Conservation (phyloP, 2,888 invertebrate genomes). For the Luperina testacea region DNA sequence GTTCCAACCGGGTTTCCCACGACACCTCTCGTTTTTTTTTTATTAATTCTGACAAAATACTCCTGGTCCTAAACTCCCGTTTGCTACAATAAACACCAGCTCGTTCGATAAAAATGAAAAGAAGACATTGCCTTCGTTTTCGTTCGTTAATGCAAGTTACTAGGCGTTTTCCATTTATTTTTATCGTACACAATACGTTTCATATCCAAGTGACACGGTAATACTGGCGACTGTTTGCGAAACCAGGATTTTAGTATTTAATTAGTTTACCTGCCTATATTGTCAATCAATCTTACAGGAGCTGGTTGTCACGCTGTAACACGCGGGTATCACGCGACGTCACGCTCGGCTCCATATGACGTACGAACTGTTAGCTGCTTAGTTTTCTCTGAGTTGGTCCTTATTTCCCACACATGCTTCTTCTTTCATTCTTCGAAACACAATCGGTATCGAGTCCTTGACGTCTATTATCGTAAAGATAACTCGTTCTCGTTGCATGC, state of each 20-base stretch:
- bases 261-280: slow-evolving; percentile 22
- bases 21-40: background rate
- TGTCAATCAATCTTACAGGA: slow-evolving; percentile 52
- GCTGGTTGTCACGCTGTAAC: slow-evolving; percentile 33
- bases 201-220: background rate
- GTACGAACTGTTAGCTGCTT: slow-evolving; percentile 7
- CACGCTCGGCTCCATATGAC: slow-evolving; percentile 38
- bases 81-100: background rate
- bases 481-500: slow-evolving; percentile 44
- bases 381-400: background rate
- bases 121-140: background rate
- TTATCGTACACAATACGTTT: background rate
- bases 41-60: background rate
- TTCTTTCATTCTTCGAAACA: slow-evolving; percentile 24
- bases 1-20: background rate
- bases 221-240: background rate
- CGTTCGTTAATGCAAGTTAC: too few relatives aligned
- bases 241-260: slow-evolving; percentile 18
- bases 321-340: slow-evolving; percentile 21
- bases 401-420: slow-evolving; percentile 2
- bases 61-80: background rate
- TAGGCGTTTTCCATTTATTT: background rate
- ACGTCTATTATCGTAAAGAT: slow-evolving; percentile 56
- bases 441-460: slow-evolving; percentile 39
- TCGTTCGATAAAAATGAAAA: too few relatives aligned